phyloP scores from a whole-genome alignment of 2,888 invertebrate species.

The Acronicta aceris region DNA sequence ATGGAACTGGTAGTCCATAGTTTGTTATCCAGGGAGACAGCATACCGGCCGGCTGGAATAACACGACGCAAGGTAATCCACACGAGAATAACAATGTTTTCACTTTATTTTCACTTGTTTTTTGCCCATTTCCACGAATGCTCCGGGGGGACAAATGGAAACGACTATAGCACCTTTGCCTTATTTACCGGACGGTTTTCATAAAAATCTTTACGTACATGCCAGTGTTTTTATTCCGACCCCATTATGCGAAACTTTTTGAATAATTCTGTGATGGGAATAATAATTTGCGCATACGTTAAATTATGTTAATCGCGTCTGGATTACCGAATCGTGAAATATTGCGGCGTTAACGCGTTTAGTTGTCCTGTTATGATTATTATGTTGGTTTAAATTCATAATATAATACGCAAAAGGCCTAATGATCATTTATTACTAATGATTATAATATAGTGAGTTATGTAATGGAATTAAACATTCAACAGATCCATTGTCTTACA shows the following conservation, averaged over 20 bases:
- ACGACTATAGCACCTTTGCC: slow-evolving; percentile 75
- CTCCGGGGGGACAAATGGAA: slow-evolving; percentile 76
- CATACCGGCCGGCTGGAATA: slow-evolving; percentile 69
- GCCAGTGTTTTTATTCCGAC: slow-evolving; percentile 62
- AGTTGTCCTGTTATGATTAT: slow-evolving; percentile 19
- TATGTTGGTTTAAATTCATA: slow-evolving; percentile 20
- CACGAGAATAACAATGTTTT: slow-evolving; percentile 84
- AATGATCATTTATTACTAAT: too few relatives aligned
- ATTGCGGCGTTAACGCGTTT: slow-evolving; percentile 23
- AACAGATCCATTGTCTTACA: too few relatives aligned
- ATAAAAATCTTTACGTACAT: slow-evolving; percentile 62
- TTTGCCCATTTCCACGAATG: slow-evolving; percentile 78
- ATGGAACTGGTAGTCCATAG: slow-evolving; percentile 67
- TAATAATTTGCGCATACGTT: slow-evolving; percentile 38
- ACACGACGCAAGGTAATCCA: slow-evolving; percentile 79
- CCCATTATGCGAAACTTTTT: slow-evolving; percentile 52
- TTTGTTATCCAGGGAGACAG: slow-evolving; percentile 70
- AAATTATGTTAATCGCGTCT: slow-evolving; percentile 39
- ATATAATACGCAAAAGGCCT: neutral
- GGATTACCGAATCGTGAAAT: slow-evolving; percentile 31
- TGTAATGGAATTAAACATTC: too few relatives aligned
- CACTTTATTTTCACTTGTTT: slow-evolving; percentile 85
- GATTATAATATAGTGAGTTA: too few relatives aligned
- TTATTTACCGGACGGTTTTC: slow-evolving; percentile 75
- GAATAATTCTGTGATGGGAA: slow-evolving; percentile 51